Evolutionary conservation across 2,888 invertebrate genomes (phyloP).

Genomic region (Periphyllus acericola): DNA sequence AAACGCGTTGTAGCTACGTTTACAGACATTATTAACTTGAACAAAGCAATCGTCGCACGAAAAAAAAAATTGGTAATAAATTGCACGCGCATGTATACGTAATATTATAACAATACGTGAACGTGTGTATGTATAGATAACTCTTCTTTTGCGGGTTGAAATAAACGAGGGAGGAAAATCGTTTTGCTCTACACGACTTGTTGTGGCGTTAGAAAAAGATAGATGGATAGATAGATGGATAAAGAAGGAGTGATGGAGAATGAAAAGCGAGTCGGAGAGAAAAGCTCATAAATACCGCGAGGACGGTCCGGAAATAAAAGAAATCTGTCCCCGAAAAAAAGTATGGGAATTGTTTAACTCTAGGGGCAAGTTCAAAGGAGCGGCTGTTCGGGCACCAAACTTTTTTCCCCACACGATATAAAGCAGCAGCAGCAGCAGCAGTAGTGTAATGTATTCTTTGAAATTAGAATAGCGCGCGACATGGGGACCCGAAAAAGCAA

Average conservation of each 20-base stretch:
- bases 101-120: background rate
- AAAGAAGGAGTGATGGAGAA: background rate
- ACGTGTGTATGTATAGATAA: background rate
- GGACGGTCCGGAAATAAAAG: conserved; percentile 17
- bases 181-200: background rate
- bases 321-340: conserved; percentile 40
- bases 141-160: background rate
- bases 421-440: too few species aligned
- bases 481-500: conserved; percentile 8
- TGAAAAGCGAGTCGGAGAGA: background rate
- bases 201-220: background rate
- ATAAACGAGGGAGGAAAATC: conserved; percentile 33
- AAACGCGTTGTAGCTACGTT: background rate
- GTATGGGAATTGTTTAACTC: conserved; percentile 43
- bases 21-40: conserved; percentile 6
- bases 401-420: conserved; percentile 19
- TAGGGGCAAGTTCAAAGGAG: conserved; percentile 50
- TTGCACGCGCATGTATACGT: background rate
- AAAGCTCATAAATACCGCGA: conserved; percentile 47
- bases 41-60: too few species aligned
- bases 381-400: conserved; percentile 37
- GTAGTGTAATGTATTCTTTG: conserved; percentile 28
- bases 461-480: conserved; percentile 16
- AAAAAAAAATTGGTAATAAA: background rate
- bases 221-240: too few species aligned